These are phyloP conservation scores for Budorcas taxicolor DNA, from an alignment of 2,113 vertebrate genomes.

Conservation along the genomic window DNA sequence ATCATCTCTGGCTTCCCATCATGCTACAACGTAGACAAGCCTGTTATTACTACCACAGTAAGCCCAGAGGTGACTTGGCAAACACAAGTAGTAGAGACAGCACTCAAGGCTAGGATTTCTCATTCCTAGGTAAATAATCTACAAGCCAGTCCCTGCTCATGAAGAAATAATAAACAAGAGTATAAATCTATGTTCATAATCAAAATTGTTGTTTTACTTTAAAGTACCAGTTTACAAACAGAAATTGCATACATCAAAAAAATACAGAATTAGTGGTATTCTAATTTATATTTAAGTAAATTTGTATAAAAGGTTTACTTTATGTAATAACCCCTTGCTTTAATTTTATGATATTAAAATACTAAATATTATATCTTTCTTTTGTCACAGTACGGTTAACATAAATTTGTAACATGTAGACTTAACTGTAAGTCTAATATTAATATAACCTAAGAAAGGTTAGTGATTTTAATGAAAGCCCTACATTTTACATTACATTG, in stretches of 20 bases:
- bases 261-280: background rate
- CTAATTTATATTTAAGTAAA: background rate
- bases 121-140: background rate
- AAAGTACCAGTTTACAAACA: background rate
- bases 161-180: background rate
- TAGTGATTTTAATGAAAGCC: background rate
- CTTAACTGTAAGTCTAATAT: background rate
- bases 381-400: background rate
- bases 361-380: background rate
- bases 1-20: background rate
- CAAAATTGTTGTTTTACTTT: background rate
- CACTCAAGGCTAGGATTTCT: background rate
- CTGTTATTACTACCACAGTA: background rate
- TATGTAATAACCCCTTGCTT: background rate
- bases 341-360: background rate
- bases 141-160: background rate
- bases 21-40: background rate
- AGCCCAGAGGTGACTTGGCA: background rate
- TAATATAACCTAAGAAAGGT: background rate
- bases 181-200: background rate
- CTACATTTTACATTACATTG: background rate
- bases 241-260: background rate
- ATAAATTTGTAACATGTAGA: background rate
- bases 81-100: background rate
- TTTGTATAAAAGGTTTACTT: background rate